Conservation (phyloP, 1,140 invertebrate species). For the Eufriesea mexicana region DNA sequence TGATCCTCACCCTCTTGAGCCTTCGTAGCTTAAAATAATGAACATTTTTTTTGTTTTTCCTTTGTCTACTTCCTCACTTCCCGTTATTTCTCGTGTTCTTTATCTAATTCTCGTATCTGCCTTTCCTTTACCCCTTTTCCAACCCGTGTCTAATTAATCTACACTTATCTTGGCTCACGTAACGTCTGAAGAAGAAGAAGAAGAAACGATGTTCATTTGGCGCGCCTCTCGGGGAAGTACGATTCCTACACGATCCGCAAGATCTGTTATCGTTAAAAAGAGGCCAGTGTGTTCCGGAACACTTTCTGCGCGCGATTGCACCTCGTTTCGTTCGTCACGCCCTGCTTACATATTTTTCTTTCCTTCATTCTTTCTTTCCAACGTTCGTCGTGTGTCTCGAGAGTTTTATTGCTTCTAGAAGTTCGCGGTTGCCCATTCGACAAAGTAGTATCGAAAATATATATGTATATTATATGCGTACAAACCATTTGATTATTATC, state of each 20-base stretch:
- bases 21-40: constrained; percentile 71
- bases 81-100: background rate
- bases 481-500: constrained; percentile 72
- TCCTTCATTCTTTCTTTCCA: background rate
- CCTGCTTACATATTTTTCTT: background rate
- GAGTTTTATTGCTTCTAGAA: constrained; percentile 41
- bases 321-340: constrained; percentile 24
- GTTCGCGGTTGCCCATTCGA: constrained; percentile 52
- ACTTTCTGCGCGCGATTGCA: constrained; percentile 33
- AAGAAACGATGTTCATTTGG: constrained; percentile 19
- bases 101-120: background rate
- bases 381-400: constrained; percentile 15
- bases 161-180: background rate
- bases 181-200: constrained; percentile 25
- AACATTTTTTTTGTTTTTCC: constrained; percentile 57
- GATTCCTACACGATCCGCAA: constrained; percentile 24
- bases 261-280: constrained; percentile 39
- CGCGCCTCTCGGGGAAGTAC: constrained; percentile 34
- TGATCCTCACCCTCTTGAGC: constrained; percentile 66
- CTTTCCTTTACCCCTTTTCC: background rate
- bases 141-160: background rate
- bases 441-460: constrained; percentile 73
- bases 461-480: constrained; percentile 68
- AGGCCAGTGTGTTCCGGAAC: constrained; percentile 36
- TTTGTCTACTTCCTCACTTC: background rate